These are phyloP conservation scores for Cyclina sinensis DNA, from an alignment of 1,140 invertebrate genomes.

Conservation along the genomic window DNA sequence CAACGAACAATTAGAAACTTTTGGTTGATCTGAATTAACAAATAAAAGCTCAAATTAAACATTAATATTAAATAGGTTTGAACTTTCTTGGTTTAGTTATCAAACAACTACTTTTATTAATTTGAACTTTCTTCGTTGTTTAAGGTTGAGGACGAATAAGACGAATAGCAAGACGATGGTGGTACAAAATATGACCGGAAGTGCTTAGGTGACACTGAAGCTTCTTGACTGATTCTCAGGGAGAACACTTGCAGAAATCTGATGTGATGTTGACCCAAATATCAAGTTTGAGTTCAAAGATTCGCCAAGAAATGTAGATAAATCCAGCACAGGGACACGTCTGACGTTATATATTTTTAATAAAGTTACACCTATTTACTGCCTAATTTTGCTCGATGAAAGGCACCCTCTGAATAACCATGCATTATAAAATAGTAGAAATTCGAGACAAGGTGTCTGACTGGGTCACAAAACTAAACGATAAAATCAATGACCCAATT, in stretches of 20 bases:
- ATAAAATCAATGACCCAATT: slow-evolving; percentile 95
- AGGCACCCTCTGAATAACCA: no score
- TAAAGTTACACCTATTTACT: no score
- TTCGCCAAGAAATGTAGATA: no score
- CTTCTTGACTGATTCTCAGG: background rate
- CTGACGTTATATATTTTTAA: no score
- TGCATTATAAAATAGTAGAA: slow-evolving; percentile 57
- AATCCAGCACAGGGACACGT: no score
- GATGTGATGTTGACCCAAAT: no score
- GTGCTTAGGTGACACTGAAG: background rate
- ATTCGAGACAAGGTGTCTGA: slow-evolving; percentile 44
- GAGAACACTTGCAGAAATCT: background rate
- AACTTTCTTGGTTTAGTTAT: slow-evolving; percentile 59
- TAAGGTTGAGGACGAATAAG: slow-evolving; percentile 60
- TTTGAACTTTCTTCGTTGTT: slow-evolving; percentile 68
- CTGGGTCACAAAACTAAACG: slow-evolving; percentile 89
- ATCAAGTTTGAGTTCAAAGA: no score
- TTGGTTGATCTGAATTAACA: background rate
- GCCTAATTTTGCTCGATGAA: no score
- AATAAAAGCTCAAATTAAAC: slow-evolving; percentile 5
- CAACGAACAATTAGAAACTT: slow-evolving; percentile 11
- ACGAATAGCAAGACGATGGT: background rate
- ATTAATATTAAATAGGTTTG: slow-evolving; percentile 32
- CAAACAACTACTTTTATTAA: slow-evolving; percentile 30
- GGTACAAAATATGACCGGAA: background rate